Percentiles rank a stretch among this genome's conserved stretches.
Conservation (phyloP, 2,888 invertebrate species). For the Drosophila leonis region DNA sequence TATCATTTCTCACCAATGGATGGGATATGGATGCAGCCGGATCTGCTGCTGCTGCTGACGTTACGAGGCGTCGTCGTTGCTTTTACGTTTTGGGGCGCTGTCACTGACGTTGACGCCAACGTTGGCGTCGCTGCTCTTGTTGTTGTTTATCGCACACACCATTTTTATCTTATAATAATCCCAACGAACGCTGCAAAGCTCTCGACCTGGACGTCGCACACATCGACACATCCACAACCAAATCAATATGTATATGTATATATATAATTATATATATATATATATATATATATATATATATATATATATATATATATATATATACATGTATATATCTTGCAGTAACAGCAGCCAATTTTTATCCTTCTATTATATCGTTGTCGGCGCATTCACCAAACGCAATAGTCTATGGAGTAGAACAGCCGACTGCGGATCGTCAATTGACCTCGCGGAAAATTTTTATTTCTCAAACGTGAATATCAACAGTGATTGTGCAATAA, state of each 20-base stretch:
- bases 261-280: neutral
- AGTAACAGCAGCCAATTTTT: slow-evolving; percentile 62
- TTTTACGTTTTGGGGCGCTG: slow-evolving; percentile 6
- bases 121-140: slow-evolving; percentile 33
- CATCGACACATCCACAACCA: slow-evolving; percentile 25
- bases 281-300: slow-evolving; percentile 4
- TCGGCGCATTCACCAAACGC: slow-evolving; percentile 63
- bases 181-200: slow-evolving; percentile 74
- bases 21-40: neutral
- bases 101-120: slow-evolving; percentile 16
- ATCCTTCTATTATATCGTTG: slow-evolving; percentile 67
- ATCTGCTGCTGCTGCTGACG: slow-evolving; percentile 17
- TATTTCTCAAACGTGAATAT: slow-evolving; percentile 78
- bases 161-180: slow-evolving; percentile 84
- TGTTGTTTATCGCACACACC: slow-evolving; percentile 77
- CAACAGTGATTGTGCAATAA: slow-evolving; percentile 26
- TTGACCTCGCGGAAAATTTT: slow-evolving; percentile 76
- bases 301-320: neutral
- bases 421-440: slow-evolving; percentile 79
- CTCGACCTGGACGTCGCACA: slow-evolving; percentile 38
- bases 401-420: slow-evolving; percentile 81
- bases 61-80: slow-evolving; percentile 4
- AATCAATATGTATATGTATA: slow-evolving; percentile 2
- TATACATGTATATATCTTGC: slow-evolving; percentile 8
- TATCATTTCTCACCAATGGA: neutral